These are phyloP conservation scores for Drosophila histrio DNA, from an alignment of 2,888 invertebrate species.

Conservation along the genomic window DNA sequence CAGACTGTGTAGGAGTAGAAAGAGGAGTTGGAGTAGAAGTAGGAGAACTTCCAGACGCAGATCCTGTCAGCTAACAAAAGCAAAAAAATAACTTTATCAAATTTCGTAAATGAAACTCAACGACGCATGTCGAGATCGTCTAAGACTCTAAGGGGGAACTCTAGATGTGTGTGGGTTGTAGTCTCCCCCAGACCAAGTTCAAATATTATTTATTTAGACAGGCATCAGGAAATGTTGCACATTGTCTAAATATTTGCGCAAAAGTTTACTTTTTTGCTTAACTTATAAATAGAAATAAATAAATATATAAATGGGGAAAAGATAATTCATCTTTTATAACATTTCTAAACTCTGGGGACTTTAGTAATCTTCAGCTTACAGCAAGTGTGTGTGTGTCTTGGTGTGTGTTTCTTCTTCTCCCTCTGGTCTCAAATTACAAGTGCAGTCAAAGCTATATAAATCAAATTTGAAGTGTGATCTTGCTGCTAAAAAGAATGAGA, in stretches of 20 bases:
- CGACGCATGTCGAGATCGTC: conserved; percentile 52
- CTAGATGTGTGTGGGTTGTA: conserved; percentile 38
- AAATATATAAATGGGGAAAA: background rate
- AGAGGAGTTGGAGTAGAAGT: conserved; percentile 1
- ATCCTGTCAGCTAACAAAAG: conserved; percentile 18
- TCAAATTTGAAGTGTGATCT: conserved; percentile 61
- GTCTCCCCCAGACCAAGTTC: conserved; percentile 17
- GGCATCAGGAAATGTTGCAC: conserved; percentile 49
- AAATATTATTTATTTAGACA: conserved; percentile 61
- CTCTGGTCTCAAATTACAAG: conserved; percentile 60
- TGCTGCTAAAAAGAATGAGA: conserved; percentile 5
- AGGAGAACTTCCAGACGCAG: background rate
- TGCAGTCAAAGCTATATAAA: conserved; percentile 73
- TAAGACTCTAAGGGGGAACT: background rate
- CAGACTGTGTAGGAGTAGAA: conserved; percentile 40
- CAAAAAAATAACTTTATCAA: conserved; percentile 59
- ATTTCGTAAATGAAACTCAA: conserved; percentile 58
- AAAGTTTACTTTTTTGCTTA: background rate
- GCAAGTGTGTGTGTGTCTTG: conserved; percentile 26
- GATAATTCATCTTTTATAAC: background rate
- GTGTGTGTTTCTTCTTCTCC: conserved; percentile 11
- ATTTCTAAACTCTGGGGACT: background rate
- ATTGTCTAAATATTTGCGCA: conserved; percentile 26
- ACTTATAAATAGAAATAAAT: background rate
- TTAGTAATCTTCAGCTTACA: background rate